Conservation (phyloP, 2,888 invertebrate genomes). For the Eupithecia tripunctaria region DNA sequence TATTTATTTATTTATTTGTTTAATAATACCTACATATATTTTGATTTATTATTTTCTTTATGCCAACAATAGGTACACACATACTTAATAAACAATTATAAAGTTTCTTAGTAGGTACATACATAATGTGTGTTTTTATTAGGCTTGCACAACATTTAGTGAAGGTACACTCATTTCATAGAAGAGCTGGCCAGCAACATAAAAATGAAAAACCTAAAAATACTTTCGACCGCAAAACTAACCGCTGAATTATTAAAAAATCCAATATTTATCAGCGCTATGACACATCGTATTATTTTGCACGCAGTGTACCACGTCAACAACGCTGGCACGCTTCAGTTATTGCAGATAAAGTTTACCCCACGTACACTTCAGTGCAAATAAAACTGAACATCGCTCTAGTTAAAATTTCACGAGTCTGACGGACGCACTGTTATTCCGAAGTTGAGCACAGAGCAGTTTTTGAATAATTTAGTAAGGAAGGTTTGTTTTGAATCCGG, state of each 20-base stretch:
- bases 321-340: slow-evolving; percentile 21
- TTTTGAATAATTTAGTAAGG: slow-evolving; percentile 55
- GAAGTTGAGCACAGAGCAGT: slow-evolving; percentile 47
- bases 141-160: no score
- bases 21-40: no score
- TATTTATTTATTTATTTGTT: background rate
- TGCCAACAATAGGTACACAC: no score
- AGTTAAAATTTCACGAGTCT: slow-evolving; percentile 73
- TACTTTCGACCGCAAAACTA: background rate
- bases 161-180: background rate
- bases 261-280: slow-evolving; percentile 27
- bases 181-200: background rate
- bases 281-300: slow-evolving; percentile 35
- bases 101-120: no score
- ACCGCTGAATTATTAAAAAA: slow-evolving; percentile 17
- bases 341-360: slow-evolving; percentile 32
- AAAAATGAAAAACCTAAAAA: background rate
- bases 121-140: no score
- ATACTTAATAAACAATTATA: no score
- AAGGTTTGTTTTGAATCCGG: slow-evolving; percentile 44
- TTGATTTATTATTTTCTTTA: no score
- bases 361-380: slow-evolving; percentile 62
- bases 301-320: slow-evolving; percentile 32
- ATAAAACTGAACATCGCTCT: slow-evolving; percentile 64
- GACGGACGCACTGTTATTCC: slow-evolving; percentile 53